phyloP scores from a whole-genome alignment of 2,797 vertebrate genomes.

The Sebastiscus tertius region DNA sequence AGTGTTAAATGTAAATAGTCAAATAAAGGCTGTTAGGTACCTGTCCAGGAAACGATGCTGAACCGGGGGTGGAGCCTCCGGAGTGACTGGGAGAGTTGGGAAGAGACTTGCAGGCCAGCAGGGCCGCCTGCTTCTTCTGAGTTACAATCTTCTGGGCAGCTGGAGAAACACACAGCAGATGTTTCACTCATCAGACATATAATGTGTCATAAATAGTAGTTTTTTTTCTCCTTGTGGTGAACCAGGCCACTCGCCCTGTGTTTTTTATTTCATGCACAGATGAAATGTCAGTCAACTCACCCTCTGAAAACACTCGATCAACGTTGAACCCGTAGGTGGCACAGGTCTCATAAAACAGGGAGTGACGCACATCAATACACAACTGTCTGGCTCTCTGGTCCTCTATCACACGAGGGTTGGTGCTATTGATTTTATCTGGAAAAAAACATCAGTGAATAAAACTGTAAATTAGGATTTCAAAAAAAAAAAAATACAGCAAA shows the following conservation, averaged over 20 bases:
- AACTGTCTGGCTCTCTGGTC: constrained; percentile 89
- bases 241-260: not conserved
- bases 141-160: constrained; percentile 92
- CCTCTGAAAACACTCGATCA: constrained; percentile 94
- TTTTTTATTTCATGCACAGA: not conserved
- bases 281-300: constrained; percentile 68
- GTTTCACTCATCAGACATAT: not conserved
- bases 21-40: constrained; percentile 58
- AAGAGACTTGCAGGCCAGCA: constrained; percentile 93
- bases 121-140: constrained; percentile 90
- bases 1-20: not conserved
- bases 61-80: constrained; percentile 89
- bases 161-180: constrained; percentile 56
- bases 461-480: no score
- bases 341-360: constrained; percentile 95
- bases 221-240: not conserved
- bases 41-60: constrained; percentile 83
- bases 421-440: constrained; percentile 92
- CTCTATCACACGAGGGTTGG: constrained; percentile 92
- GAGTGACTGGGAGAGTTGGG: constrained; percentile 96
- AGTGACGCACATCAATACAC: constrained; percentile 88
- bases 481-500: not conserved
- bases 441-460: not conserved
- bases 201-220: not conserved
- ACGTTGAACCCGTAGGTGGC: constrained; percentile 98